A percentile compares a stretch with the other conserved stretches of the same genome.
Conservation (phyloP, 2,113 vertebrate species). For the Greenwoodochromis staneri region DNA sequence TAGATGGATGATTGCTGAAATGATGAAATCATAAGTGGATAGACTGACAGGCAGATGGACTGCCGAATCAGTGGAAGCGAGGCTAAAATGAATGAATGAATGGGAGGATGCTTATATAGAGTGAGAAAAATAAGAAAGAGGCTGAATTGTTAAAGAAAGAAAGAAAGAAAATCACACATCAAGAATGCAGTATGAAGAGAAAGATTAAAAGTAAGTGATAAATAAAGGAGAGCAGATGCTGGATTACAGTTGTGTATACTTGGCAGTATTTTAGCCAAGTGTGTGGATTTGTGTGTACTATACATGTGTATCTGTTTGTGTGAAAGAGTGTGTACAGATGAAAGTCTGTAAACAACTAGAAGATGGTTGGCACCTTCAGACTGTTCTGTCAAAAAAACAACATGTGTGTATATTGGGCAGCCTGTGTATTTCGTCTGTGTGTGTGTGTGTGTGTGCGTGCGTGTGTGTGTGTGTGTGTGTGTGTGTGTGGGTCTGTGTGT, state of each 20-base stretch:
- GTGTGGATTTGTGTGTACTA: background rate
- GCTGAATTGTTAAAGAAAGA: background rate
- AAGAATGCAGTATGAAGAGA: background rate
- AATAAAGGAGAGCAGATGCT: conserved; percentile 11
- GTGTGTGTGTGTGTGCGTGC: background rate
- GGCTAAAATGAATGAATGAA: background rate
- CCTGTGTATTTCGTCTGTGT: background rate
- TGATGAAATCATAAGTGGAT: background rate
- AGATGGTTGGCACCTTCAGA: conserved; percentile 4
- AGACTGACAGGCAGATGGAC: background rate
- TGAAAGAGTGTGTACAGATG: background rate
- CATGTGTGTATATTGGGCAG: background rate
- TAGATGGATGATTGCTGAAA: background rate
- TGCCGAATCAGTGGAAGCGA: background rate
- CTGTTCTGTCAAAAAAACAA: background rate
- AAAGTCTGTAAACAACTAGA: conserved; percentile 1
- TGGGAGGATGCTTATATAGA: background rate
- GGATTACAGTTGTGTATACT: conserved; percentile 11
- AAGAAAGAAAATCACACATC: background rate
- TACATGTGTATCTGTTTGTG: background rate
- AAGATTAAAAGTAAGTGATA: background rate
- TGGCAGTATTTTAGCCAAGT: background rate
- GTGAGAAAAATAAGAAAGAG: background rate
- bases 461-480: background rate
- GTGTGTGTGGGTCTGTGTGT: background rate